Base-by-base conservation (phyloP, 2,113 vertebrate genomes). In the Ochotona princeps region DNA sequence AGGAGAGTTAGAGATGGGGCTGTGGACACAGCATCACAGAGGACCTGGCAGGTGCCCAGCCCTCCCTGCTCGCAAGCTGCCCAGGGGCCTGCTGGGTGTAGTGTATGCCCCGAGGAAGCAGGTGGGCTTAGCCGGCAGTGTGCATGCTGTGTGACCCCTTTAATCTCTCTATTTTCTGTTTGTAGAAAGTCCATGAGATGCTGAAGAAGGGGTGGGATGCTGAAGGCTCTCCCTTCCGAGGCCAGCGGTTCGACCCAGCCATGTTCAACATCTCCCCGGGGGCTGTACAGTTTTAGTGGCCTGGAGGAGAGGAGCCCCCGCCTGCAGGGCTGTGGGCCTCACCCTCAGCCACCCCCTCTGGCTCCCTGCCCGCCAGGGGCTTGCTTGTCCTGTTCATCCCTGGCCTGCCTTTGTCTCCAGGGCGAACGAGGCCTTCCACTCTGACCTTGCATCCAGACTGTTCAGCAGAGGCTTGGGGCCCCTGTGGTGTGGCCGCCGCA, bases 191-290 rank as follows among this genome's bases (percentile, higher is more conserved):
- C 88, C 99, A 99, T 0, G 99, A 99, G 61, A 99, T 99, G 99
- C 98, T 99, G 97, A 99, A 99, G 98, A 99, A 99, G 95, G 99
- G 99, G 96, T 99, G 99, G 99, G 99, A 99, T 70, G 99, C 99
- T 0, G 99, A 99, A 84, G 99, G 99, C 14, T 99, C 99, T 0
- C 99, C 99, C 0, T 99, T 99, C 97, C 99, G 96, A 2, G 99
- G 99, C 83, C 99, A 99, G 97, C 97, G 98, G 94, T 99, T 99
- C 47, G 99, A 99, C 97, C 99, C 99, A 0, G 97, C 99, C 98
- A 98, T 99, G 99, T 99, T 99, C 89, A 99, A 99, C 98, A 99
- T 99, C 98, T 99, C 99, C 17, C 98, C 99, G 0, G 98, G 99
- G 1, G 99, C 99, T 0, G 99, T 99, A 91, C 99, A 99, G 98